A percentile compares a stretch with the other conserved stretches of the same genome.
These are phyloP conservation scores for Pholis gunnellus DNA, from an alignment of 2,113 vertebrate species.

Conservation along the genomic window DNA sequence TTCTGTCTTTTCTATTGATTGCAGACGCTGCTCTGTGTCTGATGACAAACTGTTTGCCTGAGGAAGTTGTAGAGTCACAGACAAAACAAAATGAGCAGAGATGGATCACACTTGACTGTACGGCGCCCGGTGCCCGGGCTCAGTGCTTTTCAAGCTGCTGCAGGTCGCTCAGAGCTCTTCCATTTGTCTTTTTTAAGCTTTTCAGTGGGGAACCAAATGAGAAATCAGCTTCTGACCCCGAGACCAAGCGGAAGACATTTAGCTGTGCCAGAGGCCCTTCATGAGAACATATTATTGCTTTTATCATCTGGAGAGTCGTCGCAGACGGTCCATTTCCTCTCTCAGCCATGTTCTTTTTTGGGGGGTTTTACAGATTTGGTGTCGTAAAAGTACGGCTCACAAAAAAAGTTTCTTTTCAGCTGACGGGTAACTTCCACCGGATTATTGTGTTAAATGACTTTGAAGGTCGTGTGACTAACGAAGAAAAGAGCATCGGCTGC, in stretches of 20 bases:
- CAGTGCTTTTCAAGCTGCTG: slow-evolving; percentile 24
- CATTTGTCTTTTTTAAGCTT: slow-evolving; percentile 58
- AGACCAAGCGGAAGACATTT: slow-evolving; percentile 59
- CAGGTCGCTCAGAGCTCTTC: slow-evolving; percentile 20
- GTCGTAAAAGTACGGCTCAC: background rate
- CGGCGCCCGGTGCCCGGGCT: background rate
- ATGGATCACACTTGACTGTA: slow-evolving; percentile 40
- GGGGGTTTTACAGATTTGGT: slow-evolving; percentile 21
- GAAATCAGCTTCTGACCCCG: slow-evolving; percentile 56
- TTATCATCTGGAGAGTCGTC: slow-evolving; percentile 62
- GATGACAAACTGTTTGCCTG: slow-evolving; percentile 39
- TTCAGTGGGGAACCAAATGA: slow-evolving; percentile 67
- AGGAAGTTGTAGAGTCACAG: slow-evolving; percentile 37
- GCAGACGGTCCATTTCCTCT: slow-evolving; percentile 27
- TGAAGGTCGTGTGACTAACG: background rate
- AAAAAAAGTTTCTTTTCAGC: background rate
- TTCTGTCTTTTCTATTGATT: slow-evolving; percentile 21
- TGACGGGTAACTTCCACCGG: background rate
- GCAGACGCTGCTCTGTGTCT: slow-evolving; percentile 24
- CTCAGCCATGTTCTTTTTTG: slow-evolving; percentile 9
- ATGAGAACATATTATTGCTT: slow-evolving; percentile 64
- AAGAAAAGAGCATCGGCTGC: background rate
- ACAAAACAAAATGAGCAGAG: slow-evolving; percentile 40
- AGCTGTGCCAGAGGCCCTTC: slow-evolving; percentile 48
- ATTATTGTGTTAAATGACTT: background rate